A percentile compares a stretch with the other conserved stretches of the same genome.
Evolutionary conservation across 2,797 vertebrate genomes (phyloP).

Genomic region (Onychomys leucogaster): DNA sequence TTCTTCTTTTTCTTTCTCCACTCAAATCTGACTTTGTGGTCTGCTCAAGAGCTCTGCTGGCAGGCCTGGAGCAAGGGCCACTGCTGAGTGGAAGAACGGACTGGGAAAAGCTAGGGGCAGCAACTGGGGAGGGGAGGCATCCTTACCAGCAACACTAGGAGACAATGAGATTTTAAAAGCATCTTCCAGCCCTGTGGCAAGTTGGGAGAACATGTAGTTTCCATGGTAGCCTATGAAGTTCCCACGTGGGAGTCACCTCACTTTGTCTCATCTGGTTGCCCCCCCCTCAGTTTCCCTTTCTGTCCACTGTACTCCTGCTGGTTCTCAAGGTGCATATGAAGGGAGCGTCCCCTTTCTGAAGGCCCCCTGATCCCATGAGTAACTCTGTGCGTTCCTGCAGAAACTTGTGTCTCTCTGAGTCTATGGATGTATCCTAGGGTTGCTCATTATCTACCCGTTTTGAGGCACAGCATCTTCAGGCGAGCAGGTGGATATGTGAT

Average conservation of each 20-base stretch:
- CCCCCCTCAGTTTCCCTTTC: background rate
- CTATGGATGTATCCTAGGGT: background rate
- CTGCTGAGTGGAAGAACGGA: background rate
- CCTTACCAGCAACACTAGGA: background rate
- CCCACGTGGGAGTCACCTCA: conserved; percentile 43
- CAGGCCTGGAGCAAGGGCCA: background rate
- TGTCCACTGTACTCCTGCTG: accelerated
- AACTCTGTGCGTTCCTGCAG: background rate
- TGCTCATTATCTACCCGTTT: background rate
- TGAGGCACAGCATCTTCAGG: background rate
- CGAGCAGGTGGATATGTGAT: background rate
- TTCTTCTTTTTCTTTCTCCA: background rate
- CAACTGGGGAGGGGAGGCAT: background rate
- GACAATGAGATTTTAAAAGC: background rate
- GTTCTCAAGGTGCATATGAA: background rate
- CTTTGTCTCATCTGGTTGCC: background rate
- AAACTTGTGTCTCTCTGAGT: background rate
- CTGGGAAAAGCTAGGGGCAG: background rate
- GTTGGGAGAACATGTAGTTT: conserved; percentile 45
- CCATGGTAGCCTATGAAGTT: conserved; percentile 55
- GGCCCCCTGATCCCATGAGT: background rate
- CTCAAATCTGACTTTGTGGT: background rate
- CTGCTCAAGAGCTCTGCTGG: background rate
- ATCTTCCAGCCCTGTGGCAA: background rate
- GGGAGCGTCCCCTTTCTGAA: background rate